Evolutionary conservation across 2,113 vertebrate genomes (phyloP).

Genomic region (Chaetops frenatus): DNA sequence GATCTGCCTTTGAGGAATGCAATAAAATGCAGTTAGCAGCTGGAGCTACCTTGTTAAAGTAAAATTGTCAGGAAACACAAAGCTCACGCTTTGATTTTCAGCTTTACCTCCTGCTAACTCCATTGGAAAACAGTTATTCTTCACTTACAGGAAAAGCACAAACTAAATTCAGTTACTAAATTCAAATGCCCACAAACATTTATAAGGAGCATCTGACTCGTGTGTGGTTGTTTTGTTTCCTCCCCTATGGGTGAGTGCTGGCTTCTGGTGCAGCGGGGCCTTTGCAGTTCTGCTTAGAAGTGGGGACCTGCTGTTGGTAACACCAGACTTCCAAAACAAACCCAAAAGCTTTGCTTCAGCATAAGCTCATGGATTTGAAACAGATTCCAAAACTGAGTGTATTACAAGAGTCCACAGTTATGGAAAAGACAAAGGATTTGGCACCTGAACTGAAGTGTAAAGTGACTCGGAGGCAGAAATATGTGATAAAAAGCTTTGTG

Average conservation of each 20-base stretch:
- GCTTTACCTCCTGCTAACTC: background rate
- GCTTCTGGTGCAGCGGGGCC: constrained; percentile 22
- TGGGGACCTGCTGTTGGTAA: constrained; percentile 1
- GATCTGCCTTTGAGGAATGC: background rate
- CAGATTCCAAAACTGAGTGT: background rate
- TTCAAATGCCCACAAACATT: constrained; percentile 5
- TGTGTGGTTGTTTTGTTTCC: constrained; percentile 46
- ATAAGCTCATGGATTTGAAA: background rate
- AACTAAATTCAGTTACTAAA: constrained; percentile 38
- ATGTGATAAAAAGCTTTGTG: background rate
- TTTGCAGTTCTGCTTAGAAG: constrained; percentile 31
- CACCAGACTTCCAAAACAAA: background rate
- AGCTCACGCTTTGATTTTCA: background rate
- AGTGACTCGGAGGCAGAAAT: background rate
- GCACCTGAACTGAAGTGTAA: background rate
- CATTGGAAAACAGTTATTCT: background rate
- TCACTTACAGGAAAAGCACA: constrained; percentile 11
- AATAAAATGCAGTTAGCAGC: constrained; percentile 18
- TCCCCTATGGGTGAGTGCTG: constrained; percentile 16
- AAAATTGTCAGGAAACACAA: constrained; percentile 7
- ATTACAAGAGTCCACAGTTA: background rate
- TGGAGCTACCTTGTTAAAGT: constrained; percentile 28
- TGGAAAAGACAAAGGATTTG: background rate
- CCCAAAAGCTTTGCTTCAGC: background rate
- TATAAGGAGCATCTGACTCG: constrained; percentile 58